These are phyloP conservation scores for Epistrophe grossulariae DNA, from an alignment of 2,888 invertebrate genomes.

Conservation along the genomic window DNA sequence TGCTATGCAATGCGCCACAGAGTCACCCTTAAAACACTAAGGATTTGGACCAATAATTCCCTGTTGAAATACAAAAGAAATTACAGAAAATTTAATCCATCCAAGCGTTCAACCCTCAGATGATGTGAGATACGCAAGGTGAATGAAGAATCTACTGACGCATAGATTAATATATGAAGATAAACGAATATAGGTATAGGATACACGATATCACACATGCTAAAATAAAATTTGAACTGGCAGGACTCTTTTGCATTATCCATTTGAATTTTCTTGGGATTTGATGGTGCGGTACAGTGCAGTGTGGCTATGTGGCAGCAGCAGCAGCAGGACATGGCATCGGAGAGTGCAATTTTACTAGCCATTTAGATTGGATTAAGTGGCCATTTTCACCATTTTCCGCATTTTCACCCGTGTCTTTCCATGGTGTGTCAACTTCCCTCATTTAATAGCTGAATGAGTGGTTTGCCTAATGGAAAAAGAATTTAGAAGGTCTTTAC, in stretches of 20 bases:
- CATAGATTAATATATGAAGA: constrained; percentile 30
- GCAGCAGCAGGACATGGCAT: not conserved
- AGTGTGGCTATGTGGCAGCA: constrained; percentile 11
- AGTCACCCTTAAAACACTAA: constrained; percentile 47
- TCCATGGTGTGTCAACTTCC: constrained; percentile 57
- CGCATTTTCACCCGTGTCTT: constrained; percentile 70
- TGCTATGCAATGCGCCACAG: constrained; percentile 11
- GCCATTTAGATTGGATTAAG: constrained; percentile 75
- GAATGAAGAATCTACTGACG: constrained; percentile 50
- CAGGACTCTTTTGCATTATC: constrained; percentile 38
- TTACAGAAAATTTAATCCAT: constrained; percentile 69
- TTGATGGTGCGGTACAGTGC: too few relatives aligned
- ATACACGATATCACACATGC: constrained; percentile 45
- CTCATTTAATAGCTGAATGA: constrained; percentile 67
- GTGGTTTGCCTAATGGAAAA: constrained; percentile 71
- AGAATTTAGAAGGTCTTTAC: constrained; percentile 71
- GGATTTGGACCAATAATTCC: not conserved
- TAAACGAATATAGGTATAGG: not conserved
- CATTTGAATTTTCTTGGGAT: constrained; percentile 65
- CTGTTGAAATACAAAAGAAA: constrained; percentile 62
- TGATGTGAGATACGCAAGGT: constrained; percentile 57
- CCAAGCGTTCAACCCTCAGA: constrained; percentile 51
- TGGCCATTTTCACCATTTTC: constrained; percentile 68
- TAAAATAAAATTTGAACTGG: constrained; percentile 31
- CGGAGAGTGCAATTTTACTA: constrained; percentile 48